A percentile compares a stretch with the other conserved stretches of the same genome.
These are phyloP conservation scores for Thunnus albacares DNA, from an alignment of 2,797 vertebrate species.

Conservation along the genomic window DNA sequence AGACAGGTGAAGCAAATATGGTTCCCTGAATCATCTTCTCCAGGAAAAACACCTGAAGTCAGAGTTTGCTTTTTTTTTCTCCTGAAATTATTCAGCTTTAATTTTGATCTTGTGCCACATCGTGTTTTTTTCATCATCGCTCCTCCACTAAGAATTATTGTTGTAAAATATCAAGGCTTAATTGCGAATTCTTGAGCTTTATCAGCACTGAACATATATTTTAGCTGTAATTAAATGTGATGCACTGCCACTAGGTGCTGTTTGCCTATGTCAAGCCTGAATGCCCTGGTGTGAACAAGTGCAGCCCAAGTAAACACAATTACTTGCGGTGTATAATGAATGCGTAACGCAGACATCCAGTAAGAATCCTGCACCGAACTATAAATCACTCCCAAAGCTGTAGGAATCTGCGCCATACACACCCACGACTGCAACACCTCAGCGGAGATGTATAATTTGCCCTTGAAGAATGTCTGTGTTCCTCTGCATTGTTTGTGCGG, in stretches of 20 bases:
- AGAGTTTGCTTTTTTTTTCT: neutral
- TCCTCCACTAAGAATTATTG: neutral
- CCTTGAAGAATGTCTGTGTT: conserved; percentile 1
- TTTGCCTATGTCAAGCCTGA: conserved; percentile 22
- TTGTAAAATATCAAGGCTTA: conserved; percentile 22
- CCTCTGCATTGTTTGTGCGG: conserved; percentile 5
- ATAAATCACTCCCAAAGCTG: conserved; percentile 39
- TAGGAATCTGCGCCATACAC: neutral
- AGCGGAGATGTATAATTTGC: conserved; percentile 9
- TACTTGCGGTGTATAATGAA: conserved; percentile 41
- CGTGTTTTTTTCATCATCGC: conserved; percentile 6
- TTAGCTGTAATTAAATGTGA: conserved; percentile 43
- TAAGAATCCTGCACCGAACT: conserved; percentile 17
- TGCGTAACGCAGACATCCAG: conserved; percentile 18
- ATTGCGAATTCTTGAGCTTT: conserved; percentile 25
- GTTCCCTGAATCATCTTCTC: neutral
- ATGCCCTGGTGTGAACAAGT: conserved; percentile 25
- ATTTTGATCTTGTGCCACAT: conserved; percentile 25
- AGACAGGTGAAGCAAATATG: neutral
- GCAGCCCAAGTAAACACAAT: conserved; percentile 36
- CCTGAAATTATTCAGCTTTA: conserved; percentile 21
- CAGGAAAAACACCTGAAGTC: conserved; percentile 6
- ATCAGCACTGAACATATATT: conserved; percentile 29
- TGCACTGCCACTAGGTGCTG: conserved; percentile 22
- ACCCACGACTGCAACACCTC: conserved; percentile 3